Conservation (phyloP, 2,797 vertebrate species). For the Alca torda region DNA sequence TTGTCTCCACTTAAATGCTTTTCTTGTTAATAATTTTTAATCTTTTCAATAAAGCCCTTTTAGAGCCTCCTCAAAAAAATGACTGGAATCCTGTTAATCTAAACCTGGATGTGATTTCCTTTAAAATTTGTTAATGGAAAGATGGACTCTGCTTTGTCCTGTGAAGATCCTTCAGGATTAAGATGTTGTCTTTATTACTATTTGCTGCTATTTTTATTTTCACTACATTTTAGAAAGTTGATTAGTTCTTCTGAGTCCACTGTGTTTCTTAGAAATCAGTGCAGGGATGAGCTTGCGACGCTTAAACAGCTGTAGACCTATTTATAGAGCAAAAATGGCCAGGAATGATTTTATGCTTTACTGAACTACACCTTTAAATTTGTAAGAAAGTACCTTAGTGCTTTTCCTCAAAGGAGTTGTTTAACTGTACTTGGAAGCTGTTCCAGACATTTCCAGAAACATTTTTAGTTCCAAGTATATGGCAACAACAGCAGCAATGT, state of each 20-base stretch:
- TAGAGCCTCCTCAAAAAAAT: not conserved
- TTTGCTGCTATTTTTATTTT: not conserved
- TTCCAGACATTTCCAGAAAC: not conserved
- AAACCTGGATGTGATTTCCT: not conserved
- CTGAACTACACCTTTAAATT: not conserved
- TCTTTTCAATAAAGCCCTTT: not conserved
- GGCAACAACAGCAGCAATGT: not conserved
- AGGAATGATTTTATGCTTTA: not conserved
- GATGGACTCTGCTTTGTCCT: not conserved
- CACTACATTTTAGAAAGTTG: not conserved
- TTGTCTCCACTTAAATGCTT: not conserved
- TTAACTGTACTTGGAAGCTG: not conserved
- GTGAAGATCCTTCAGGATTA: not conserved
- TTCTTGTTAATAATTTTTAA: not conserved
- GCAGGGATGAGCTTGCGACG: not conserved
- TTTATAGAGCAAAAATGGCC: conserved; percentile 21
- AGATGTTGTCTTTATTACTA: not conserved
- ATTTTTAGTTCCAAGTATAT: not conserved
- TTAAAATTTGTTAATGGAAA: not conserved
- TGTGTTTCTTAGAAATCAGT: conserved; percentile 21
- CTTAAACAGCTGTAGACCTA: conserved; percentile 13
- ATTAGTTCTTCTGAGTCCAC: not conserved
- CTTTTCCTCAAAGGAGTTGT: not conserved
- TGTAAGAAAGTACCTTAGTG: not conserved
- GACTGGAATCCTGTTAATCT: not conserved